Evolutionary conservation across 1,140 invertebrate species (phyloP).

Genomic region (Drosophila asahinai): DNA sequence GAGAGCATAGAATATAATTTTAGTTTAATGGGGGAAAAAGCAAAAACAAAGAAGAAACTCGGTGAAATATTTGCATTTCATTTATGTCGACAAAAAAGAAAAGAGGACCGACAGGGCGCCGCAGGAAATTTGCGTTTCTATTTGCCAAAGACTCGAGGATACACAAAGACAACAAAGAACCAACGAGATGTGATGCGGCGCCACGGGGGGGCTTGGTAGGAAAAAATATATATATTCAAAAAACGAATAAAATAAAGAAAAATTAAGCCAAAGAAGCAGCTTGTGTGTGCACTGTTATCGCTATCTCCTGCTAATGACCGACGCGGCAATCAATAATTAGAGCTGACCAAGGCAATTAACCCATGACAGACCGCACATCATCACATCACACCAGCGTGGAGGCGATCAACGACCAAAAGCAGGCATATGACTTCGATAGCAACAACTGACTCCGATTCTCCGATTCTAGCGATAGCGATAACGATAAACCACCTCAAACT

Average conservation of each 20-base stretch:
- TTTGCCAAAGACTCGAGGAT: constrained; percentile 34
- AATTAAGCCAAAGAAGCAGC: constrained; percentile 12
- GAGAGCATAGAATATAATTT: constrained; percentile 12
- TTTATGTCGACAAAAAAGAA: constrained; percentile 12
- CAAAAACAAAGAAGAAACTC: constrained; percentile 6
- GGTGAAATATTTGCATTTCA: constrained; percentile 32
- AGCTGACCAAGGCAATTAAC: constrained; percentile 48
- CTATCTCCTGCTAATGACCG: constrained; percentile 50
- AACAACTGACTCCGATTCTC: constrained; percentile 6
- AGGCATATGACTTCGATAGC: constrained; percentile 36
- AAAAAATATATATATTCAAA: neutral
- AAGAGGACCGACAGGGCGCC: constrained; percentile 4
- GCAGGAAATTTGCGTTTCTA: constrained; percentile 19
- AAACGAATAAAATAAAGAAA: neutral
- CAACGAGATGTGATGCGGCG: neutral
- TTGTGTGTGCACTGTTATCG: constrained; percentile 27
- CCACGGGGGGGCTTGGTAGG: neutral
- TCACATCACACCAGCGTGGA: constrained; percentile 9
- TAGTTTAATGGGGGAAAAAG: neutral
- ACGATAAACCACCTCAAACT: constrained; percentile 17
- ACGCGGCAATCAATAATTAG: constrained; percentile 50
- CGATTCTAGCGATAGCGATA: constrained; percentile 24
- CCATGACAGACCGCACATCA: constrained; percentile 31
- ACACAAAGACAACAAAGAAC: constrained; percentile 2
- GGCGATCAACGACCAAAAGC: constrained; percentile 11